Conservation (phyloP, 2,797 vertebrate genomes). For the Orientallactaga sibirica region DNA sequence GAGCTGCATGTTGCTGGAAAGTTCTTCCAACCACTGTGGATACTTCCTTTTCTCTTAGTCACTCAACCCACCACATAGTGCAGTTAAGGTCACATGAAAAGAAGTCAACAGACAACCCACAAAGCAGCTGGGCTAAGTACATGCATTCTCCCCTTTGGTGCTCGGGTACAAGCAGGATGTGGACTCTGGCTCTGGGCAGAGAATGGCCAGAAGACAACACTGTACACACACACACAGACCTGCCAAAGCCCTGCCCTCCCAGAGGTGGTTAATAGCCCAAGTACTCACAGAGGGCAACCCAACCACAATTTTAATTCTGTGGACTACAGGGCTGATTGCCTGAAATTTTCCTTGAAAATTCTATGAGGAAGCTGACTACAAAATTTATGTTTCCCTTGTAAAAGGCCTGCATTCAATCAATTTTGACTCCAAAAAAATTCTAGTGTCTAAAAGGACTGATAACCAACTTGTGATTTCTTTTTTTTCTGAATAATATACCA, state of each 20-base stretch:
- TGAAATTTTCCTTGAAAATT: conserved; percentile 54
- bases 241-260: not conserved
- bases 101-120: not conserved
- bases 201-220: not conserved
- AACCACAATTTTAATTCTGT: conserved; percentile 37
- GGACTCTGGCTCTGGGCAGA: not conserved
- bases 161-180: conserved; percentile 69
- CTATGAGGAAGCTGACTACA: not conserved
- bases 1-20: not conserved
- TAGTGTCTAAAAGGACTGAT: conserved; percentile 6
- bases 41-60: conserved; percentile 72
- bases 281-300: not conserved
- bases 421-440: conserved; percentile 34
- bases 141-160: conserved; percentile 39
- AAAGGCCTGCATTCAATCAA: conserved; percentile 37
- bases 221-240: not conserved
- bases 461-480: not conserved
- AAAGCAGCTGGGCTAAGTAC: not conserved
- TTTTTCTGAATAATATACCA: conserved; percentile 20
- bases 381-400: not conserved
- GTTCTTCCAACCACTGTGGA: conserved; percentile 58
- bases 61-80: conserved; percentile 70
- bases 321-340: not conserved
- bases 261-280: not conserved
- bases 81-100: conserved; percentile 77